Evolutionary conservation across 2,113 vertebrate genomes (phyloP).

Genomic region (Microcebus tavaratra): DNA sequence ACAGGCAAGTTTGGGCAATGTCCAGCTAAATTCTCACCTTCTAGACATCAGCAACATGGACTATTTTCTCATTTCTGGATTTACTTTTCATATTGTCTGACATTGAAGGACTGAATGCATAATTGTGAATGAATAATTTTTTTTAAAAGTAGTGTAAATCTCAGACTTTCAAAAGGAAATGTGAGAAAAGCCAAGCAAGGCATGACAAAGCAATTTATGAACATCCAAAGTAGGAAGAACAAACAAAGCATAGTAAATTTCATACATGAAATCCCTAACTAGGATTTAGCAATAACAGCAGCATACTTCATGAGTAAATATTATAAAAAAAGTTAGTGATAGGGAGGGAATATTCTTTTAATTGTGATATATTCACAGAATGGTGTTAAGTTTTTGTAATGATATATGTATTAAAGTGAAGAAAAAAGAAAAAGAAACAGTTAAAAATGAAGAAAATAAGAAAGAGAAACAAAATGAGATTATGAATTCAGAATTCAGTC

Average conservation of each 20-base stretch:
- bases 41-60: accelerated
- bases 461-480: background rate
- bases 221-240: background rate
- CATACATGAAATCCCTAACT: background rate
- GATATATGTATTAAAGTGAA: background rate
- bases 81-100: background rate
- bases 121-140: background rate
- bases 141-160: background rate
- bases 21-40: background rate
- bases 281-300: background rate
- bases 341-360: background rate
- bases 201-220: background rate
- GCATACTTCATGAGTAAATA: background rate
- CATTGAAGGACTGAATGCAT: background rate
- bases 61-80: background rate
- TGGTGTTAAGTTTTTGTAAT: background rate
- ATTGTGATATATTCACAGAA: background rate
- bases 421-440: background rate
- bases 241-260: background rate
- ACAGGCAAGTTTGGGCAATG: background rate
- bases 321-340: background rate
- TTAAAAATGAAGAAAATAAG: background rate
- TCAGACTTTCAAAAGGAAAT: background rate
- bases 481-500: background rate
- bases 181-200: background rate